A percentile compares a stretch with the other conserved stretches of the same genome.
Conservation (phyloP, 2,113 vertebrate species). For the Halichoerus grypus region DNA sequence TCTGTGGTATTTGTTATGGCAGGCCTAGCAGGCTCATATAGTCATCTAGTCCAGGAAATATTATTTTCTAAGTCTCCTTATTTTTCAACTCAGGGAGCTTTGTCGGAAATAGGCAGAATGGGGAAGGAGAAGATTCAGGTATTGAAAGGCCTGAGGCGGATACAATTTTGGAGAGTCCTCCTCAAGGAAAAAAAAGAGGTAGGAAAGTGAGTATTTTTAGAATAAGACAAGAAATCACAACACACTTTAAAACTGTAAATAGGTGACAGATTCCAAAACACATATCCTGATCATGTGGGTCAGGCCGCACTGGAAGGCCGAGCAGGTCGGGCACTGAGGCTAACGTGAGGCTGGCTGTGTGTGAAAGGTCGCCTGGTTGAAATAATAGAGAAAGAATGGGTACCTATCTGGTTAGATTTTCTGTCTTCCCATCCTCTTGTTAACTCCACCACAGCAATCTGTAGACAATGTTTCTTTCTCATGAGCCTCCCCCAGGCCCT, state of each 20-base stretch:
- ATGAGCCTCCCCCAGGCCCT: neutral
- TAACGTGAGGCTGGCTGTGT: neutral
- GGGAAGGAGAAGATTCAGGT: neutral
- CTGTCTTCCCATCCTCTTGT: neutral
- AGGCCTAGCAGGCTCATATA: neutral
- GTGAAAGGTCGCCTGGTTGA: neutral
- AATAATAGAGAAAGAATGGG: neutral
- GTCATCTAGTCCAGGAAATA: neutral
- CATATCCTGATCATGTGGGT: fast-evolving
- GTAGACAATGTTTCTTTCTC: neutral
- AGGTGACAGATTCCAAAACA: neutral
- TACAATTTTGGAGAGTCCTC: neutral
- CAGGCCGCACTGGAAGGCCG: neutral
- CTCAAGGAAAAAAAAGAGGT: neutral
- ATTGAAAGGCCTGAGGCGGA: neutral
- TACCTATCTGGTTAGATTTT: neutral
- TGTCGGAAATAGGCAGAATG: neutral
- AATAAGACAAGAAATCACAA: neutral
- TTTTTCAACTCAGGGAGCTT: conserved; percentile 14
- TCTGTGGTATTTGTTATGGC: neutral
- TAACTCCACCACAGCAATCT: neutral
- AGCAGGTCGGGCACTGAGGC: too few species aligned
- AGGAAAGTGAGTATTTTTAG: neutral
- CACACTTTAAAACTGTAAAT: neutral
- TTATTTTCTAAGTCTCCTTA: neutral